Base-by-base conservation (phyloP, 2,888 invertebrate genomes). In the Tuberolachnus salignus region DNA sequence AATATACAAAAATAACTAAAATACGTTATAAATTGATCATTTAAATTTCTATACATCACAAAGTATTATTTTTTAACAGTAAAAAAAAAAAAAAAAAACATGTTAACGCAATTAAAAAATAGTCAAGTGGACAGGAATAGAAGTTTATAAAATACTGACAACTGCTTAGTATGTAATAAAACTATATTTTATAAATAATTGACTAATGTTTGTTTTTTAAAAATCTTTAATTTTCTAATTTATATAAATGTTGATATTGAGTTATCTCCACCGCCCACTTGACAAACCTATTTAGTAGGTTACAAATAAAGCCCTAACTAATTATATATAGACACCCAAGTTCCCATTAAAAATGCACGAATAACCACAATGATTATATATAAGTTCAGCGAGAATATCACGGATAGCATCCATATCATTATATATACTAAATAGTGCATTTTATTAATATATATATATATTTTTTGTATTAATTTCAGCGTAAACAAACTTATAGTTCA, bases 1-100 rank as follows among this genome's bases (percentile, higher is more conserved):
- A 75, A 59, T 75, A 26, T 78, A 78, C 59, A 78, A 78, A 78
- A 78, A 67, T 78, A 67, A 42, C 34, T 63, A 34, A 67, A 59
- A 46, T 46, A 59, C 53, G 42, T 67, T 49, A 78, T 51, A n/a
- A 51, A 67, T 49, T 78, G 46, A 78, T 49, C 64, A 55, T 51
- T 75, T 51, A 34, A 66, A 74, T 6, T 14, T 64, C 66, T 66
- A 46, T 49, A 75, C 67, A 78, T 78, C 57, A 67, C 67, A 78
- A 69, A 67, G 49, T 61, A 51, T 26, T n/a, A 46, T 51, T 21
- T 4, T 34, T 57, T 46, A 23, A 21, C 42, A 21, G 19, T 23
- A 74, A 64, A 3, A 42, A 44, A 9, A 46, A 46, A 16, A 23
- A 13, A 19, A 66, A 44, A 63, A 53, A 57, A 6, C 26, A 9